Percentiles rank a stretch among this genome's conserved stretches.
Evolutionary conservation across 2,113 vertebrate species (phyloP).

Genomic region (Thunnus thynnus): DNA sequence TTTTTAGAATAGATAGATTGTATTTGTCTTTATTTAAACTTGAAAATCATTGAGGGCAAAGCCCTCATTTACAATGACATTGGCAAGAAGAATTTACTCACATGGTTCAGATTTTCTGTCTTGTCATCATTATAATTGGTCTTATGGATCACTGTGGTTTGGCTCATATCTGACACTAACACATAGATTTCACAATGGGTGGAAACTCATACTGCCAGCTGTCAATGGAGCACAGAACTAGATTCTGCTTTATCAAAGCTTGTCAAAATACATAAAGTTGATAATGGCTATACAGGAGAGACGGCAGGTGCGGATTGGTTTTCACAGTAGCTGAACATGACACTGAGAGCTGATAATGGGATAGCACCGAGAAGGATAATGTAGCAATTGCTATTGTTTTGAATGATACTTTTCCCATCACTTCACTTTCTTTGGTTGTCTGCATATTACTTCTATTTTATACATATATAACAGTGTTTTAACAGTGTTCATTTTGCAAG

Average conservation of each 20-base stretch:
- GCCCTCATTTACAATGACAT: no score
- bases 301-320: slow-evolving; percentile 69
- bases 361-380: slow-evolving; percentile 21
- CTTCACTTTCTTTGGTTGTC: not conserved
- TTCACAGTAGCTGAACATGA: slow-evolving; percentile 64
- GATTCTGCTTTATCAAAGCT: slow-evolving; percentile 54
- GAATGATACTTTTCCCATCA: not conserved
- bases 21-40: no score
- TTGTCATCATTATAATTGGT: slow-evolving; percentile 30
- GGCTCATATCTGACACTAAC: slow-evolving; percentile 33
- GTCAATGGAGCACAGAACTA: slow-evolving; percentile 26
- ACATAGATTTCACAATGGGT: slow-evolving; percentile 33
- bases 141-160: slow-evolving; percentile 23
- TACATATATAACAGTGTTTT: not conserved
- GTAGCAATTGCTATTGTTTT: slow-evolving; percentile 11
- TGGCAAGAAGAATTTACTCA: not conserved
- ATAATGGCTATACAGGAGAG: slow-evolving; percentile 57
- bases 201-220: slow-evolving; percentile 16
- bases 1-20: no score
- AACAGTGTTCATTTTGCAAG: not conserved
- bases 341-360: slow-evolving; percentile 66
- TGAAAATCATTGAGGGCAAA: no score
- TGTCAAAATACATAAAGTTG: slow-evolving; percentile 65
- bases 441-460: not conserved
- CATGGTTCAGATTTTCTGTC: not conserved